Evolutionary conservation across 2,888 invertebrate species (phyloP).

Genomic region (Neria commutata): DNA sequence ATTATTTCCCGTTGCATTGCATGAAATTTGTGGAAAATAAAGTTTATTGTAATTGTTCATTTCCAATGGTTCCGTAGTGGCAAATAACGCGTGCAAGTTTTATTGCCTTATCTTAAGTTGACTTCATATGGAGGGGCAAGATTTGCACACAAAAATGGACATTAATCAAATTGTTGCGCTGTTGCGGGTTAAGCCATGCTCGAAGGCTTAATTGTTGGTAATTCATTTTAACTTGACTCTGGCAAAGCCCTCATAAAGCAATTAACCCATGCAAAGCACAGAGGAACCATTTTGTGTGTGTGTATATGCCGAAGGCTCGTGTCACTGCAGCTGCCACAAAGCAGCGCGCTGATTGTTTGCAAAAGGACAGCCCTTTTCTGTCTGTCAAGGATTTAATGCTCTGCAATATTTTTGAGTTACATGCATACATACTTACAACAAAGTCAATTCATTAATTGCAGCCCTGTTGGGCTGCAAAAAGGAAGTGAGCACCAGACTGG

Average conservation of each 20-base stretch:
- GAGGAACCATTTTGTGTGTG: conserved; percentile 39
- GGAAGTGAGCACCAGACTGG: no score
- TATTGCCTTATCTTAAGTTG: no score
- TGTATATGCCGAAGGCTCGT: no score
- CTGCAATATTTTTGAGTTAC: not conserved
- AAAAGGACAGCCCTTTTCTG: no score
- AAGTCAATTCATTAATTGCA: not conserved
- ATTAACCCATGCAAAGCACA: conserved; percentile 42
- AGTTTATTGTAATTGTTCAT: no score
- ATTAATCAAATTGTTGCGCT: conserved; percentile 43
- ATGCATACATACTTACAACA: not conserved
- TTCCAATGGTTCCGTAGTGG: no score
- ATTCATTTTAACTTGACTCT: conserved; percentile 40
- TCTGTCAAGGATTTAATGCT: no score
- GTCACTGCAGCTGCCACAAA: no score
- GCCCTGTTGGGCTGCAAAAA: not conserved
- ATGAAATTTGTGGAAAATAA: no score
- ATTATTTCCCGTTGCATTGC: no score
- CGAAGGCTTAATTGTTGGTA: conserved; percentile 50
- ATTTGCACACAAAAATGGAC: conserved; percentile 41
- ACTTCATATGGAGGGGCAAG: not conserved
- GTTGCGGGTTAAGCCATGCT: conserved; percentile 32
- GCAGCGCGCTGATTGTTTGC: no score
- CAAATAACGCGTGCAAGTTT: no score
- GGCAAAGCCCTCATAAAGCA: conserved; percentile 38